These are phyloP conservation scores for Sturnira hondurensis DNA, from an alignment of 2,113 vertebrate genomes.

Conservation along the genomic window DNA sequence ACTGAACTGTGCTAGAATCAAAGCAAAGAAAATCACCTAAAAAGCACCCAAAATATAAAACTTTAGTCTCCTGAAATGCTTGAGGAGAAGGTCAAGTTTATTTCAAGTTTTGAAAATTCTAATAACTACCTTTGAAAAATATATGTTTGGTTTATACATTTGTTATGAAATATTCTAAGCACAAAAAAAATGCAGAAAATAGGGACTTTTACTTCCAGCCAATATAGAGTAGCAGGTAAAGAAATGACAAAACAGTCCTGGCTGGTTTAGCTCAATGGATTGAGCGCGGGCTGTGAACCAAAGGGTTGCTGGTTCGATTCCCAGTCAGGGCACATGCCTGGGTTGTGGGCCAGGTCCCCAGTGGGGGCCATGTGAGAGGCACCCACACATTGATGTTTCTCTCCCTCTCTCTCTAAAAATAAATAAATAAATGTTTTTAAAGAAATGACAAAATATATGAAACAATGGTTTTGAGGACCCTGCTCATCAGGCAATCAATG, in stretches of 20 bases:
- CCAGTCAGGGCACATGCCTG: too few species aligned
- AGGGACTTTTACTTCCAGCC: neutral
- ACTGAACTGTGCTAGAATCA: neutral
- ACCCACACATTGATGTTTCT: too few species aligned
- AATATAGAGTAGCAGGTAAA: neutral
- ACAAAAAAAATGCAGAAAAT: neutral
- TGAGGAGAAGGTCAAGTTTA: neutral
- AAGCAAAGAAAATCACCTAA: conserved; percentile 26
- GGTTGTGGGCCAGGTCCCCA: too few species aligned
- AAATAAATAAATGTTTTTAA: too few species aligned
- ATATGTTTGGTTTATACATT: neutral
- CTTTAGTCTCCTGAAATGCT: neutral
- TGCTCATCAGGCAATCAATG: neutral
- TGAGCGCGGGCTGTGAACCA: too few species aligned
- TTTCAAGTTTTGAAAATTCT: neutral
- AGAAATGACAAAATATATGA: neutral
- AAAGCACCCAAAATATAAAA: neutral
- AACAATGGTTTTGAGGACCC: neutral
- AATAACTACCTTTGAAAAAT: conserved; percentile 15
- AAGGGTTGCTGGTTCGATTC: too few species aligned
- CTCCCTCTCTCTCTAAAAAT: too few species aligned
- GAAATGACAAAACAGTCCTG: neutral
- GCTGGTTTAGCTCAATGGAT: too few species aligned
- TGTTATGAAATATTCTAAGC: conserved; percentile 27
- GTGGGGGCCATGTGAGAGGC: too few species aligned